Percentiles rank a stretch among this genome's conserved stretches.
These are phyloP conservation scores for Rhopilema esculentum DNA, from an alignment of 30 jellyfish, hydroid and myxozoan species.

Conservation along the genomic window DNA sequence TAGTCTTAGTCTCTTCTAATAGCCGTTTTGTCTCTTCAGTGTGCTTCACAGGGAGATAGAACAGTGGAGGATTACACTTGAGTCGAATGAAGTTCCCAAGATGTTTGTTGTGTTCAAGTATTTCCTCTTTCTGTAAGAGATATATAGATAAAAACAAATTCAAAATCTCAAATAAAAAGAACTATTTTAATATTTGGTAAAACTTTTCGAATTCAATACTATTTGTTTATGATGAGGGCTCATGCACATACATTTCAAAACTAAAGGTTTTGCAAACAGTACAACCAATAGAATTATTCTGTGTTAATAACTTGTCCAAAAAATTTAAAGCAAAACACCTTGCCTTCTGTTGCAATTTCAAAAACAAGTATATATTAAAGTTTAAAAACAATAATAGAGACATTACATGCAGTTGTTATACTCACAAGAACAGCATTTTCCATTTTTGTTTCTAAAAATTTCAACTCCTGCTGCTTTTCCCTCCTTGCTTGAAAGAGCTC, in stretches of 20 bases:
- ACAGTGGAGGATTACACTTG: constrained; percentile 87
- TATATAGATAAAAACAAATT: constrained; percentile 3
- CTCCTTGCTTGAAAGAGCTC: constrained; percentile 88
- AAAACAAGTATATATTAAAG: too few relatives aligned
- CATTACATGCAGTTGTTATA: too few relatives aligned
- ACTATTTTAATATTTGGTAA: neutral
- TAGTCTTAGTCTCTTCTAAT: constrained; percentile 70
- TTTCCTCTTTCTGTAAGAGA: constrained; percentile 71
- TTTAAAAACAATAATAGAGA: too few relatives aligned
- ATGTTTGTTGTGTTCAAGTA: constrained; percentile 65
- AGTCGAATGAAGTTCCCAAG: constrained; percentile 69
- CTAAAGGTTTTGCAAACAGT: too few relatives aligned
- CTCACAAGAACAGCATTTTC: constrained; percentile 91
- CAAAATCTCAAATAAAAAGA: neutral
- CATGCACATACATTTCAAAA: too few relatives aligned
- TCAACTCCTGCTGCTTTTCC: constrained; percentile 83
- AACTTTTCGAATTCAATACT: neutral
- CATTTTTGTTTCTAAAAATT: constrained; percentile 78
- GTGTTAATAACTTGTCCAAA: too few relatives aligned
- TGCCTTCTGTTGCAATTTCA: too few relatives aligned
- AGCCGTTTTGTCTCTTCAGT: constrained; percentile 75
- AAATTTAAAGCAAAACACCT: too few relatives aligned
- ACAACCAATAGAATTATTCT: too few relatives aligned
- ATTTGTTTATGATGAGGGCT: too few relatives aligned
- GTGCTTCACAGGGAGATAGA: constrained; percentile 87